Conservation (phyloP, 2,797 vertebrate genomes). For the Fratercula arctica region DNA sequence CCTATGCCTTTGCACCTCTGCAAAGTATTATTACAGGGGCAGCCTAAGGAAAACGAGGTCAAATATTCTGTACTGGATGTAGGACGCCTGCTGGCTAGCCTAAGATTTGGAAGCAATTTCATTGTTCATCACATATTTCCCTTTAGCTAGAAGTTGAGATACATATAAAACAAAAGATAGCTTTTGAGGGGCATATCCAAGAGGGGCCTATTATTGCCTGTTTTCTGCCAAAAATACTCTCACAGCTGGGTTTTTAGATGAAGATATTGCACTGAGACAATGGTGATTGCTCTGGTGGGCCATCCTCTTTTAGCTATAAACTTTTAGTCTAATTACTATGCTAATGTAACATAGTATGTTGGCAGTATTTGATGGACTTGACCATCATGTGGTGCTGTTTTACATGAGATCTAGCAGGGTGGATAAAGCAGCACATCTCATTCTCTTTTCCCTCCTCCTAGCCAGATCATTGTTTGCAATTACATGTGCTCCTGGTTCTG, state of each 20-base stretch:
- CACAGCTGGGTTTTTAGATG: not conserved
- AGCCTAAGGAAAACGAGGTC: not conserved
- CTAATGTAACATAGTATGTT: not conserved
- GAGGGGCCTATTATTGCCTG: not conserved
- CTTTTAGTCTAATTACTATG: not conserved
- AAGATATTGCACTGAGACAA: not conserved
- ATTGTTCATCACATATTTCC: not conserved
- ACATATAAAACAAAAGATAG: not conserved
- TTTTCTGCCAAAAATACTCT: not conserved
- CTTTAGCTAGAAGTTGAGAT: not conserved
- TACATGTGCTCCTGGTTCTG: not conserved
- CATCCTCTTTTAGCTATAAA: not conserved
- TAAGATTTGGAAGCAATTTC: not conserved
- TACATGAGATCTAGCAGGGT: not conserved
- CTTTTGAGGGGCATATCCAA: not conserved
- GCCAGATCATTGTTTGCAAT: not conserved
- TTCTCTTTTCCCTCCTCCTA: not conserved
- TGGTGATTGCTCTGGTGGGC: not conserved
- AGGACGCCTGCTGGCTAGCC: not conserved
- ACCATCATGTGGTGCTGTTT: not conserved
- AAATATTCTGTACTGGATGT: not conserved
- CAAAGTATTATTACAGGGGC: not conserved
- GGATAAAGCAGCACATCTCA: not conserved
- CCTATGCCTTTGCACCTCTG: not conserved
- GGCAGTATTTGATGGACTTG: not conserved